Evolutionary conservation across 2,797 vertebrate species (phyloP), one percentile per base, ranked within the genome.

Genomic region (Podarcis siculus): DNA sequence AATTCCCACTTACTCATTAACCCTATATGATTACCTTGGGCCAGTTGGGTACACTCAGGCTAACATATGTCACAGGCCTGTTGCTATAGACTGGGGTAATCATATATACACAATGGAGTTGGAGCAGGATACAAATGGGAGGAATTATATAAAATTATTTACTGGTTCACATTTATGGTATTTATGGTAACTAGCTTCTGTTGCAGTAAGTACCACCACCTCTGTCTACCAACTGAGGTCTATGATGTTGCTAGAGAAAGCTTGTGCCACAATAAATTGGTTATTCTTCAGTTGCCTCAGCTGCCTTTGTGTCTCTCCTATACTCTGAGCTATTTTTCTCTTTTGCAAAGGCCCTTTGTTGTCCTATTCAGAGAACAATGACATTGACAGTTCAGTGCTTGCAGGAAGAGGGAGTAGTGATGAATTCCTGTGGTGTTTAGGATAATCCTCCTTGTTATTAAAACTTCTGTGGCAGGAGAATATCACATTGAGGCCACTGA

Each of bases 391-490:
- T 6, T 81, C 77, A 49, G 5, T n/a, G 25, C 67, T 89, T 86
- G 73, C 71, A 2, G 10, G 7, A 72, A 72, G 72, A 35, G 79
- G 27, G 25, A 3, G 85, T 90, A 87, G 15, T 64, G 85, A 87
- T 67, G 88, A 85, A 19, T 83, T 89, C 79, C 84, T 90, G 23
- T 89, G 90, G 87, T 76, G 87, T 12, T 32, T 88, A 2, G 88
- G 35, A 87, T 89, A 0, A 0, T 88, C 88, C 8, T 83, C 27
- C 80, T 92, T 35, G 81, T 72, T 2, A 4, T 66, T 0, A 35
- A 75, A 89, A 80, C 42, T 88, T 27, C 82, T 45, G 37, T 82
- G 8, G 39, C 30, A 49, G 49, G 89, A 94, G 82, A 82, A 72
- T 83, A 83, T 67, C 35, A 79, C 80, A 91, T 83, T 37, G 0